phyloP scores from a whole-genome alignment of 2,797 vertebrate genomes.

The Pseudochromis fuscus region DNA sequence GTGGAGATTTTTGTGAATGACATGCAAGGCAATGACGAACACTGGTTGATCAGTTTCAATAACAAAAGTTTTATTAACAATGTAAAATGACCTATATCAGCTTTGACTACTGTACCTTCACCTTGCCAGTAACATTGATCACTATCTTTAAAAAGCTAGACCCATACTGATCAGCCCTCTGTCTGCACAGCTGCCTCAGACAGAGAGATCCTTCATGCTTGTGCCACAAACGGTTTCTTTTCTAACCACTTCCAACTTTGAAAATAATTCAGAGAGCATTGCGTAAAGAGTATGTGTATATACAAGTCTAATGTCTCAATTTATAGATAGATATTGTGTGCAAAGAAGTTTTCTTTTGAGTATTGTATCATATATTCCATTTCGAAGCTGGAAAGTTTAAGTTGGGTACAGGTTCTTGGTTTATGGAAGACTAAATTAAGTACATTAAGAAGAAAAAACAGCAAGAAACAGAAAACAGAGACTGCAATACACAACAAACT shows the following conservation, averaged over 20 bases:
- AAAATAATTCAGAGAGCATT: slow-evolving; percentile 83
- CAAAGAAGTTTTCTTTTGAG: slow-evolving; percentile 80
- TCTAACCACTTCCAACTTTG: slow-evolving; percentile 78
- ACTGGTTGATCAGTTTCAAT: slow-evolving; percentile 67
- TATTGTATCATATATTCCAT: slow-evolving; percentile 82
- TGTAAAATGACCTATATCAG: slow-evolving; percentile 87
- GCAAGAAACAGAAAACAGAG: slow-evolving; percentile 72
- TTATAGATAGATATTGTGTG: slow-evolving; percentile 84
- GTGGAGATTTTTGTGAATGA: slow-evolving; percentile 37
- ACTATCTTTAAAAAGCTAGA: slow-evolving; percentile 86
- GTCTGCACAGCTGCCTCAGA: slow-evolving; percentile 62
- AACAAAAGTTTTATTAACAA: slow-evolving; percentile 89
- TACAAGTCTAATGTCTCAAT: slow-evolving; percentile 81
- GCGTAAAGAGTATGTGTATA: slow-evolving; percentile 81
- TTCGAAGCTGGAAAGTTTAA: slow-evolving; percentile 83
- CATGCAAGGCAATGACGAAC: slow-evolving; percentile 38
- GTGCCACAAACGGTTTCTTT: slow-evolving; percentile 72
- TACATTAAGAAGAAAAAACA: slow-evolving; percentile 77
- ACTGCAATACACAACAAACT: slow-evolving; percentile 72
- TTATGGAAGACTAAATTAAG: slow-evolving; percentile 89
- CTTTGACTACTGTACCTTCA: slow-evolving; percentile 86
- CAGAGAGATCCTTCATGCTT: slow-evolving; percentile 54
- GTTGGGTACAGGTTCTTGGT: slow-evolving; percentile 85
- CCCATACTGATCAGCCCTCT: slow-evolving; percentile 84
- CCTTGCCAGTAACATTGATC: slow-evolving; percentile 90